Evolutionary conservation across 2,888 invertebrate genomes (phyloP), one percentile per base, ranked within the genome.

Genomic region (Monopis laevigella): DNA sequence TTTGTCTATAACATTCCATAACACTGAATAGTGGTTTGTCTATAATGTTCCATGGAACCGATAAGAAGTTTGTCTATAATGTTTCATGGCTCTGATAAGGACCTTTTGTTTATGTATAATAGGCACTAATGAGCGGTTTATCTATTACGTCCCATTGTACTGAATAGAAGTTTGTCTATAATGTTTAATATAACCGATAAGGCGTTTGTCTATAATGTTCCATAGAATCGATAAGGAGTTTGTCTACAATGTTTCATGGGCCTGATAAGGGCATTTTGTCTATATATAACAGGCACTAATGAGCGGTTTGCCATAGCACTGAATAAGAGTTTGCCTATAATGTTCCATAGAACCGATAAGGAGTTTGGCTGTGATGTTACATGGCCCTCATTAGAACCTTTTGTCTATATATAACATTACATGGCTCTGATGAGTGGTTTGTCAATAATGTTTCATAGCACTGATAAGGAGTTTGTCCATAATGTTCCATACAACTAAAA

Each of bases 241-340:
- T 43, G 26, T 39, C 45, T 43, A 42, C 40, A 43, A 16, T 35
- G 32, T 35, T 14, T 14, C 17, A 12, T 46, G 24, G 46, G 43
- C 43, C 40, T 43, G 40, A 45, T 11, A 46, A 45, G 45, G 40
- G 27, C 36, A 16, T 6, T 30, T 30, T 14, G n/a, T n/a, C n/a
- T n/a, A n/a, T n/a, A n/a, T n/a, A n/a, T n/a, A n/a, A n/a, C n/a
- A 13, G 6, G 8, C 30, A 30, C 3, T 10, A 30, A 30, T 30
- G 14, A 13, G 12, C n/a, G n/a, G n/a, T n/a, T n/a, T n/a, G n/a
- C 30, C 5, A 13, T 30, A 5, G 3, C 24, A 21, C 24, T 21
- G 8, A 21, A 21, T 21, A 21, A 5, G 5, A 21, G 24, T 21
- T 21, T 21, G 24, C 24, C 24, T 21, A 21, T 8, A 21, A 21